Conservation (phyloP, 2,888 invertebrate species). For the Lamproptera curius region DNA sequence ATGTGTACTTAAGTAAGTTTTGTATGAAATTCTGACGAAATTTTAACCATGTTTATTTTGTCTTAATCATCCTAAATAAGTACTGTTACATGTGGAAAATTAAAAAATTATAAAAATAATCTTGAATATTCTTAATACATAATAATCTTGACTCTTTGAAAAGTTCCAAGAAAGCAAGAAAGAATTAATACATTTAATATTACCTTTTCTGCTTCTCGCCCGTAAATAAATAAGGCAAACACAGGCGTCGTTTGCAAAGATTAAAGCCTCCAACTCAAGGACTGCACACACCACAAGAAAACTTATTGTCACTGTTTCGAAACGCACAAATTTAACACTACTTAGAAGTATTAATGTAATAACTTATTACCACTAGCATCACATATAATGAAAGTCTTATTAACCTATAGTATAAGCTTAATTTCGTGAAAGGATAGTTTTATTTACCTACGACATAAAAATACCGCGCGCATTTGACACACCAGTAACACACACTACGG, state of each 20-base stretch:
- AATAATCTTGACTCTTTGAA: not conserved
- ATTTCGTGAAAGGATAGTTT: conserved; percentile 42
- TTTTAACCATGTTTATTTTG: not conserved
- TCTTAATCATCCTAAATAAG: not conserved
- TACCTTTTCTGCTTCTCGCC: conserved; percentile 50
- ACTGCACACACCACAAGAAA: conserved; percentile 60
- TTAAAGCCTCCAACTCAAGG: conserved; percentile 71
- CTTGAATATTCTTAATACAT: not conserved
- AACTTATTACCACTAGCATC: conserved; percentile 30
- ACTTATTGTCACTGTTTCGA: conserved; percentile 68
- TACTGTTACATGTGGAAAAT: too few species aligned
- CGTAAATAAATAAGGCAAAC: conserved; percentile 47
- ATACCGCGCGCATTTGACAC: conserved; percentile 42
- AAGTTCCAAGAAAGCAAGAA: conserved; percentile 40
- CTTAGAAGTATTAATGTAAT: conserved; percentile 27
- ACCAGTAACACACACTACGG: conserved; percentile 56
- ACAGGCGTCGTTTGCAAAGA: conserved; percentile 40
- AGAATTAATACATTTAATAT: too few species aligned
- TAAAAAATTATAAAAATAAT: not conserved
- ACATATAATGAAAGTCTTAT: conserved; percentile 12
- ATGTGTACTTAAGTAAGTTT: not conserved
- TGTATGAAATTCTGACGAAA: not conserved
- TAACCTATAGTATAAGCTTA: not conserved
- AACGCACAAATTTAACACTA: conserved; percentile 46
- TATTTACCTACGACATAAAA: conserved; percentile 54